Conservation (phyloP, 2,888 invertebrate species). For the Caradrina clavipalpis region DNA sequence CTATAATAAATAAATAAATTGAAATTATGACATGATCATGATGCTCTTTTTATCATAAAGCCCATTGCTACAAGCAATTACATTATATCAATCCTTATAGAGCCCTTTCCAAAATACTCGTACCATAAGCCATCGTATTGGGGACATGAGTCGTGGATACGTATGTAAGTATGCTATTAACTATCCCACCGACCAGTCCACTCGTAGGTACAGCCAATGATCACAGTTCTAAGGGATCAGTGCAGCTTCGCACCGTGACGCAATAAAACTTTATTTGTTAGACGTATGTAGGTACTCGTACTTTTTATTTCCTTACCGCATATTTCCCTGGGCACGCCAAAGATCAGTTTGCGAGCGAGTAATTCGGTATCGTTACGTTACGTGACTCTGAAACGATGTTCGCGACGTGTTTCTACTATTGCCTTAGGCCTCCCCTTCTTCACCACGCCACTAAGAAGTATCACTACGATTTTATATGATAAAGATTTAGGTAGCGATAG, state of each 20-base stretch:
- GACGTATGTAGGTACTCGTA: slow-evolving; percentile 54
- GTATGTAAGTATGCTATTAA: slow-evolving; percentile 58
- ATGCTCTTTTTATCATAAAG: slow-evolving; percentile 5
- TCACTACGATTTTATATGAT: slow-evolving; percentile 84
- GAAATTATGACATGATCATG: background rate
- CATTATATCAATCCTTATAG: slow-evolving; percentile 42
- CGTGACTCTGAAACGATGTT: slow-evolving; percentile 86
- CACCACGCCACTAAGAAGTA: slow-evolving; percentile 81
- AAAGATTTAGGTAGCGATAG: slow-evolving; percentile 62
- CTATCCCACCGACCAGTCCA: slow-evolving; percentile 45
- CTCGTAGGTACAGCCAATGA: slow-evolving; percentile 46
- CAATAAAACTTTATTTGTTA: slow-evolving; percentile 78
- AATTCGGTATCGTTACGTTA: slow-evolving; percentile 83
- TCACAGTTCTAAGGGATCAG: slow-evolving; percentile 57
- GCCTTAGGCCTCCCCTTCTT: slow-evolving; percentile 81
- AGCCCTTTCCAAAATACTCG: slow-evolving; percentile 53
- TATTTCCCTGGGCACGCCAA: slow-evolving; percentile 85
- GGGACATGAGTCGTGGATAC: slow-evolving; percentile 42
- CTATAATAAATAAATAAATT: slow-evolving; percentile 3
- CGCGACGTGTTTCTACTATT: slow-evolving; percentile 85
- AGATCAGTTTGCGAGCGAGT: slow-evolving; percentile 84
- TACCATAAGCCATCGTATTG: slow-evolving; percentile 53
- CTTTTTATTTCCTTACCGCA: slow-evolving; percentile 74
- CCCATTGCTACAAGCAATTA: slow-evolving; percentile 24
- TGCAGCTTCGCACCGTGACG: slow-evolving; percentile 50